Evolutionary conservation across 2,888 invertebrate species (phyloP), one percentile per base, ranked within the genome.

Genomic region (Harpalus rufipes): DNA sequence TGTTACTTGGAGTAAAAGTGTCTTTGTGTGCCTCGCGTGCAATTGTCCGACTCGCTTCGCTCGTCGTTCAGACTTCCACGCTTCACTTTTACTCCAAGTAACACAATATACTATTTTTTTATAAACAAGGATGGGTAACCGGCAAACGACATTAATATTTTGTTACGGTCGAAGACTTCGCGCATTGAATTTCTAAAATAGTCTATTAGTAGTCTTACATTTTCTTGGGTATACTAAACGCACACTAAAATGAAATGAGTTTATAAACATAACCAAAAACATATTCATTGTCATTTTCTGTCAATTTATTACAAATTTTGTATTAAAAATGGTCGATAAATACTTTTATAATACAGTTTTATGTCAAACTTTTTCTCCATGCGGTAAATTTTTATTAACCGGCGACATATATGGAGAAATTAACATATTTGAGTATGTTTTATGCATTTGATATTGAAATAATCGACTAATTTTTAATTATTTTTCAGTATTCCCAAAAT

Each of bases 381-480:
- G 96, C 89, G 96, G 97, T 6, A 95, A 95, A 89, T 97, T 94
- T 91, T 93, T 98, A 81, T 92, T 96, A 85, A 95, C 96, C 86
- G 97, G 96, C 16, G 97, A 96, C 91, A 95, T 96, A 88, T 97
- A 96, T 90, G 97, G 98, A 5, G 94, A 95, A 89, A 93, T 98
- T 81, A 96, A 96, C 41, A 92, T 97, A 81, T 97, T 95, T 90
- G 95, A 96, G 97, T 97, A 91, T 93, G 94, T 93, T 85, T 74
- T 68, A 72, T 56, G 3, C 25, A 32, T 32, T 5, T 32, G 32
- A 5, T 5, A 32, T 21, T 32, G 7, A 25, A 3, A 6, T 10
- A 6, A 79, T 25, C n/a, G 79, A 56, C 59, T 59, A 84, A 81
- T 21, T 41, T 16, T 41, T 7, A 68, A 16, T 32, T 80, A 76